Percentiles rank a stretch among this genome's conserved stretches.
Conservation (phyloP, 2,888 invertebrate genomes). For the Metellina segmentata region DNA sequence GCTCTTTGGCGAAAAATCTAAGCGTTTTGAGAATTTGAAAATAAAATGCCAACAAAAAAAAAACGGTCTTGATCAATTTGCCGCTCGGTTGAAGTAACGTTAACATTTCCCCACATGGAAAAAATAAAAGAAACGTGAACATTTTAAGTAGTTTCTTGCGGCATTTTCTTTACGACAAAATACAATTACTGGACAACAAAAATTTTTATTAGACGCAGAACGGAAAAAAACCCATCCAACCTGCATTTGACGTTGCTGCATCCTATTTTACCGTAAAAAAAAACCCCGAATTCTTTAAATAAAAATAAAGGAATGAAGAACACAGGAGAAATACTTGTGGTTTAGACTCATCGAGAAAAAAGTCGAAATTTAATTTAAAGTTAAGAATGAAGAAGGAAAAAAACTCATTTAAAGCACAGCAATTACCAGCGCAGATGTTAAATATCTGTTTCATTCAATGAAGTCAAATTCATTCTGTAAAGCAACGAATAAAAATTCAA, state of each 20-base stretch:
- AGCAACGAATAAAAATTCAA: neutral
- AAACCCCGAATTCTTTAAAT: neutral
- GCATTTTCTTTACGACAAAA: constrained; percentile 55
- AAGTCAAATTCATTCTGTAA: neutral
- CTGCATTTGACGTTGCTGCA: constrained; percentile 43
- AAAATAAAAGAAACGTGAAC: constrained; percentile 46
- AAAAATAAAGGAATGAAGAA: constrained; percentile 4
- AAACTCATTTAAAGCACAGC: constrained; percentile 34
- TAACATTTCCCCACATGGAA: constrained; percentile 20
- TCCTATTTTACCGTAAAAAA: constrained; percentile 30
- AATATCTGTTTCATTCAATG: constrained; percentile 30
- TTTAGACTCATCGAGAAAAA: neutral
- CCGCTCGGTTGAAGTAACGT: constrained; percentile 61
- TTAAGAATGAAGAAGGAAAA: constrained; percentile 34
- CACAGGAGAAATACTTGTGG: constrained; percentile 35
- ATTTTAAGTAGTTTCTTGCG: constrained; percentile 46
- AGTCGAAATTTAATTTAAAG: constrained; percentile 53
- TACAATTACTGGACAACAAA: constrained; percentile 63
- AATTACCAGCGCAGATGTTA: constrained; percentile 50
- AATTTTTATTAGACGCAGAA: constrained; percentile 52
- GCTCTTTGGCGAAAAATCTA: constrained; percentile 21
- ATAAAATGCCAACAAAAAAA: constrained; percentile 4
- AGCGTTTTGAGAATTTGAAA: constrained; percentile 51
- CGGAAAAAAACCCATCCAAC: constrained; percentile 11
- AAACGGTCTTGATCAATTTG: constrained; percentile 48